These are phyloP conservation scores for Centroberyx gerrardi DNA, from an alignment of 2,797 vertebrate species.

Conservation along the genomic window DNA sequence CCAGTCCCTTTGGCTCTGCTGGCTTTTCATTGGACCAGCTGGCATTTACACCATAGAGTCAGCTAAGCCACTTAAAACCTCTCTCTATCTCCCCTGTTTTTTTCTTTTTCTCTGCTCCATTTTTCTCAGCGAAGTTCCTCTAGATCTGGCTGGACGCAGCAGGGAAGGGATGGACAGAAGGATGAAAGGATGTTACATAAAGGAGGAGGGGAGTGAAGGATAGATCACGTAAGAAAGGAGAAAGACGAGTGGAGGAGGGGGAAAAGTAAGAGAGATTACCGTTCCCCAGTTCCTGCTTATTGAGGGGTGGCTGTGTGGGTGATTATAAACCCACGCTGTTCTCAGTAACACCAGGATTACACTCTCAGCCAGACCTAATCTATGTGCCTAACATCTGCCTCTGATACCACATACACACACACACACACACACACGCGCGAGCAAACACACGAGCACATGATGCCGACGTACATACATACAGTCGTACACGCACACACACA, in stretches of 20 bases:
- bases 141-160: slow-evolving; percentile 51
- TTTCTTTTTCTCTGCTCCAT: slow-evolving; percentile 30
- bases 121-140: slow-evolving; percentile 53
- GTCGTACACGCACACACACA: slow-evolving; percentile 4
- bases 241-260: slow-evolving; percentile 56
- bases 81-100: background rate
- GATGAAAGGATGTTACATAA: slow-evolving; percentile 70
- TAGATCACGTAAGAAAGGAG: slow-evolving; percentile 53
- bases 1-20: slow-evolving; percentile 65
- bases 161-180: slow-evolving; percentile 46
- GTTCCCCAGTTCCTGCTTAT: slow-evolving; percentile 66
- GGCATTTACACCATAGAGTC: slow-evolving; percentile 66
- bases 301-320: slow-evolving; percentile 75
- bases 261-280: slow-evolving; percentile 74
- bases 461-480: background rate
- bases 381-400: slow-evolving; percentile 80
- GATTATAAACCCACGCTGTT: slow-evolving; percentile 79
- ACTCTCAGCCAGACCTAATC: slow-evolving; percentile 77
- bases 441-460: background rate
- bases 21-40: slow-evolving; percentile 71
- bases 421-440: background rate
- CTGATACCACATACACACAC: slow-evolving; percentile 50
- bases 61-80: slow-evolving; percentile 68
- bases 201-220: slow-evolving; percentile 51
- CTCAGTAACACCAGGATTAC: slow-evolving; percentile 83